Evolutionary conservation across 2,797 vertebrate species (phyloP).

Genomic region (Eptatretus atami): DNA sequence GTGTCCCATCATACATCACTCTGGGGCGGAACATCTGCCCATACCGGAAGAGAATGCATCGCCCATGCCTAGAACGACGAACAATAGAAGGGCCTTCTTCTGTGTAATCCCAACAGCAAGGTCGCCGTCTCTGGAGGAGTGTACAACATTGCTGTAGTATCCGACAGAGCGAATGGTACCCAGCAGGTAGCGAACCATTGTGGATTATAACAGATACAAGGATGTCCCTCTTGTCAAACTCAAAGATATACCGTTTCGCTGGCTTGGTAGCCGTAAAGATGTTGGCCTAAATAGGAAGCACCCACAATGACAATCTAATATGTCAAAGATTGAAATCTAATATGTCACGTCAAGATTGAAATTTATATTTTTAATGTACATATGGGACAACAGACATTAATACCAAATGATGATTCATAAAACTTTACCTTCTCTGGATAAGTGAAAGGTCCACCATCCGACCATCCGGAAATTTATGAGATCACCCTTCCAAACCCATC

Average conservation of each 20-base stretch:
- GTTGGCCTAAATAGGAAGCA: slow-evolving; percentile 40
- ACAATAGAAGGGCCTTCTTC: slow-evolving; percentile 68
- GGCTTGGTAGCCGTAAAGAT: slow-evolving; percentile 86
- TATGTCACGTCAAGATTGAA: too few relatives aligned
- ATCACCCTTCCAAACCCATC: slow-evolving; percentile 61
- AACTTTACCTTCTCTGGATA: slow-evolving; percentile 67
- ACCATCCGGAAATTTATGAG: slow-evolving; percentile 69
- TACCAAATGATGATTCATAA: too few relatives aligned
- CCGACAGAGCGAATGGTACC: slow-evolving; percentile 82
- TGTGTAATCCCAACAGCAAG: slow-evolving; percentile 68
- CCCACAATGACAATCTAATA: neutral
- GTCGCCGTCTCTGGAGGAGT: slow-evolving; percentile 86
- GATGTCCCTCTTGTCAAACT: slow-evolving; percentile 61
- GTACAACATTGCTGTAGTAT: slow-evolving; percentile 91
- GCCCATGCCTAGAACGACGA: slow-evolving; percentile 61
- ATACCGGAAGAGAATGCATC: slow-evolving; percentile 65
- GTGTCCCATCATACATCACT: slow-evolving; percentile 70
- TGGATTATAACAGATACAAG: slow-evolving; percentile 82
- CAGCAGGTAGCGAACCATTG: slow-evolving; percentile 84
- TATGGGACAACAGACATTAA: too few relatives aligned
- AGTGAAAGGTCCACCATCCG: slow-evolving; percentile 96
- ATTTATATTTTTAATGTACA: too few relatives aligned
- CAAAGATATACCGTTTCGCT: slow-evolving; percentile 93
- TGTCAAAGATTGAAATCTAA: too few relatives aligned
- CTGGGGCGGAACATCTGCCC: slow-evolving; percentile 54